Evolutionary conservation across 2,888 invertebrate genomes (phyloP).

Genomic region (Pollenia angustigena): DNA sequence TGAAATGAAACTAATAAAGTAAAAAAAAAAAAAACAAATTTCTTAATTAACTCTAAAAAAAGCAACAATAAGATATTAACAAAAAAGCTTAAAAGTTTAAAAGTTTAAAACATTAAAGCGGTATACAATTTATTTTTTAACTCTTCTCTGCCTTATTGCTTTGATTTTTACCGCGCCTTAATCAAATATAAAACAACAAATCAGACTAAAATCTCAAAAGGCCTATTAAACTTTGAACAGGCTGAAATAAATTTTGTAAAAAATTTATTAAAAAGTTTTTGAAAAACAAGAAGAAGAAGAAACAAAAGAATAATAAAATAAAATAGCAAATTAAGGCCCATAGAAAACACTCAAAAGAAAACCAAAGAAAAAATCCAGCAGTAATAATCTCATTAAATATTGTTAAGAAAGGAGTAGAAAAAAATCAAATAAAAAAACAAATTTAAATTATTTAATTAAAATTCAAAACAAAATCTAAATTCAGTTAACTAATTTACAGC

Average conservation of each 20-base stretch:
- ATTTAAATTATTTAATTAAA: constrained; percentile 66
- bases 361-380: not conserved
- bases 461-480: constrained; percentile 68
- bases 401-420: not conserved
- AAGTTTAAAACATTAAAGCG: constrained; percentile 28
- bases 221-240: constrained; percentile 36
- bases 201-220: constrained; percentile 29
- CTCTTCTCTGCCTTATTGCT: constrained; percentile 5
- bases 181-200: constrained; percentile 20
- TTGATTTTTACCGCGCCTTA: constrained; percentile 53
- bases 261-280: constrained; percentile 5
- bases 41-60: constrained; percentile 55
- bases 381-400: constrained; percentile 11
- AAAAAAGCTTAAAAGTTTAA: constrained; percentile 14
- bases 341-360: not conserved
- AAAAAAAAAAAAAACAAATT: constrained; percentile 37
- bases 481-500: constrained; percentile 69
- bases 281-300: constrained; percentile 22
- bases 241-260: not conserved
- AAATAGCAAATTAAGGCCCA: constrained; percentile 21
- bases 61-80: constrained; percentile 7
- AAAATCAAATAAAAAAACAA: constrained; percentile 25
- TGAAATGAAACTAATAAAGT: not conserved
- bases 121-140: constrained; percentile 27
- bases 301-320: constrained; percentile 19